Evolutionary conservation across 2,888 invertebrate genomes (phyloP), one percentile per base, ranked within the genome.

Genomic region (Thysanoteuthis rhombus): DNA sequence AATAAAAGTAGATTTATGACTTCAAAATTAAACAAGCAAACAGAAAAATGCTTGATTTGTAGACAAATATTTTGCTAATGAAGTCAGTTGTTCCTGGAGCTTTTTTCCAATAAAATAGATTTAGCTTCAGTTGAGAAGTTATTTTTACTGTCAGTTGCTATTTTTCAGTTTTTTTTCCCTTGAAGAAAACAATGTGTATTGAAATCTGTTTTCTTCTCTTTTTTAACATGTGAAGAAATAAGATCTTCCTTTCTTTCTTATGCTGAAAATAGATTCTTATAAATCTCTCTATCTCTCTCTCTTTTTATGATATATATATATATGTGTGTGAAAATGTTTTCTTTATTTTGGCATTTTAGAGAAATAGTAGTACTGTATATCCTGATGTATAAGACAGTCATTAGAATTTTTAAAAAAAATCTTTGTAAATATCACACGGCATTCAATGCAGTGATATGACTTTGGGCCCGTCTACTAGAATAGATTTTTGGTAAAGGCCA

Each of bases 1-100:
- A 75, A 75, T 75, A 75, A 75, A 10, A 75, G 75, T 75, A 75
- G 75, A 75, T 75, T 75, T 75, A 75, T 75, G 75, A 16, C 75
- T 75, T n/a, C 16, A 75, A 36, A 75, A 75, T 75, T 75, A n/a
- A n/a, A 75, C 75, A 75, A 75, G 75, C n/a, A 75, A 75, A 75
- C 16, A 36, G 75, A 16, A 36, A 75, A 75, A 75, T n/a, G 75
- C n/a, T n/a, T 75, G 75, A 75, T 75, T 75, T 75, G 75, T 75
- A 75, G 75, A 75, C 75, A 75, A 75, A 75, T 75, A 75, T 75
- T 75, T 75, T 75, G 75, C 75, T 75, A 75, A 75, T 75, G 75
- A 75, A 75, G n/a, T 75, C 75, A 75, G 75, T 75, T 75, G 75
- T 75, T 75, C 75, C n/a, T 16, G 75, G 19, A n/a, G 75, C 75